These are phyloP conservation scores for Muscicapa adusta DNA, from an alignment of 2,113 vertebrate species.

Conservation along the genomic window DNA sequence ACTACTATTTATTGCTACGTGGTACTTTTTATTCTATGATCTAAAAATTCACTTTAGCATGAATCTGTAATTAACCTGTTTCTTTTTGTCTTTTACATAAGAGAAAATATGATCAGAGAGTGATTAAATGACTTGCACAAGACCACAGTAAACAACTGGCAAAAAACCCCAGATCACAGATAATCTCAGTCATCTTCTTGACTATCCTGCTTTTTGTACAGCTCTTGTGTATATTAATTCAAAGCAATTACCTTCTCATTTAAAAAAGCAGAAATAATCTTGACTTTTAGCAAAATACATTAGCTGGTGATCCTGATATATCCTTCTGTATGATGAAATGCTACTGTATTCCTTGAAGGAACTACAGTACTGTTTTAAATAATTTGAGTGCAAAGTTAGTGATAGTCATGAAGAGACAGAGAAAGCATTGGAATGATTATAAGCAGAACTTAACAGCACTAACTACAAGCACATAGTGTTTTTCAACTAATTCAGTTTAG, in stretches of 20 bases:
- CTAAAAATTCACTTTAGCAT: neutral
- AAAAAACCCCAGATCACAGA: neutral
- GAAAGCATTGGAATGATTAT: neutral
- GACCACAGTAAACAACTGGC: neutral
- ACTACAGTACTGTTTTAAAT: neutral
- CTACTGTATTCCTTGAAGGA: neutral
- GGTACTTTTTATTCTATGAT: neutral
- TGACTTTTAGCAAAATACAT: neutral
- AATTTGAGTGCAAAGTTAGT: neutral
- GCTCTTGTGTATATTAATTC: neutral
- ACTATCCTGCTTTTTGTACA: neutral
- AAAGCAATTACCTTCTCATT: neutral
- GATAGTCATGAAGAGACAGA: neutral
- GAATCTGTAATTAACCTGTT: neutral
- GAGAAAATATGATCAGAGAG: neutral
- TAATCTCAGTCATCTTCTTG: neutral
- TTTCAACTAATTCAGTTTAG: neutral
- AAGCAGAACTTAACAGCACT: neutral
- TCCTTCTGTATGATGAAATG: neutral
- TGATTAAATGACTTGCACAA: neutral
- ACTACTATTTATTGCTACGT: neutral
- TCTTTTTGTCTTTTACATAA: neutral
- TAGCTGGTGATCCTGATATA: neutral
- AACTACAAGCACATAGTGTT: neutral
- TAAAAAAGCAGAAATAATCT: neutral